Evolutionary conservation across 2,797 vertebrate genomes (phyloP), one percentile per base, ranked within the genome.

Genomic region (Catamblyrhynchus diadema): DNA sequence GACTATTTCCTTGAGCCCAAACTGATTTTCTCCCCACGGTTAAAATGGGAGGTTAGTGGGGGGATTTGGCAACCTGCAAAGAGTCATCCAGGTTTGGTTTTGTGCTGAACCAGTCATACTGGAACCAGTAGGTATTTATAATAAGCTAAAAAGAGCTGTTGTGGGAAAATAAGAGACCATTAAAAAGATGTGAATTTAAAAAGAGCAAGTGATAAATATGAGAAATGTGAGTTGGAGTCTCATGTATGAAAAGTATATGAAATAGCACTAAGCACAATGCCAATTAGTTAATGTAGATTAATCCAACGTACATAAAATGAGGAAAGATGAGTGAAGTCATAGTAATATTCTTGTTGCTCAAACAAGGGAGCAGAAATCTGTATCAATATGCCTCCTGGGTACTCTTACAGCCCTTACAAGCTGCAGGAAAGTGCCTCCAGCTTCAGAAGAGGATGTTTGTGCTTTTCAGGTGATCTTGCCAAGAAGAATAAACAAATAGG

Each of bases 391-490:
- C 79, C 94, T 97, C 90, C 42, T 61, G 67, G 70, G 92, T 93
- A 56, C 84, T 80, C 78, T 94, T 84, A 80, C 56, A 89, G 69
- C 72, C 53, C 86, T 92, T 75, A 67, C 22, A 86, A 90, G 57
- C 86, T 93, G 86, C 81, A 65, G 94, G 66, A 50, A 95, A 94
- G 33, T 57, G 50, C 79, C 61, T 48, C 35, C 70, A 67, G 70
- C 87, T 96, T 95, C 39, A 53, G 62, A 81, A 92, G 71, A 78
- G 56, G 64, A 85, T 91, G 67, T 32, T 25, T 75, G 56, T 69
- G 65, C 88, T 97, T 97, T 96, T 96, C 94, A 95, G 96, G 71
- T 28, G 22, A 92, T 91, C 88, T 96, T 88, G 66, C 81, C 47
- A 48, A 95, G 92, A 82, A 0, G 1, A 95, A 97, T 97, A 97